phyloP scores from a whole-genome alignment of 2,888 invertebrate species.

The Scrobipalpa costella region DNA sequence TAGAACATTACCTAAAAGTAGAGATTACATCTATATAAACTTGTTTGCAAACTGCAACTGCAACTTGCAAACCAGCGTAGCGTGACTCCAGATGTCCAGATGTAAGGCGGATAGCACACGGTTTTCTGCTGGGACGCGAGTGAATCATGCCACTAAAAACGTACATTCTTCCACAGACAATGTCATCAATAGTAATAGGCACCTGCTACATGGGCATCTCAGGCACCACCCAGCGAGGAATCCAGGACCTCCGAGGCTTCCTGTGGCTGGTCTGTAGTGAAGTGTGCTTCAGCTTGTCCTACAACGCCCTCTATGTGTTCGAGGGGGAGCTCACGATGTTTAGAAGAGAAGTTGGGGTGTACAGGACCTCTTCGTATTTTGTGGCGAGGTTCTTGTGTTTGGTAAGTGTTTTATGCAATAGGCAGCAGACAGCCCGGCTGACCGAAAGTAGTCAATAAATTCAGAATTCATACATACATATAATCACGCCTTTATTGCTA shows the following conservation, averaged over 20 bases:
- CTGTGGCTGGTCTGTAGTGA: conserved; percentile 78
- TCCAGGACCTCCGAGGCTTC: conserved; percentile 71
- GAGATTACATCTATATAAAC: too few species aligned
- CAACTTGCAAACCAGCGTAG: too few species aligned
- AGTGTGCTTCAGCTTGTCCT: conserved; percentile 69
- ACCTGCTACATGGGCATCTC: conserved; percentile 67
- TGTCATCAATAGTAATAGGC: conserved; percentile 67
- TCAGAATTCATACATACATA: too few species aligned
- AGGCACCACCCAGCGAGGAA: conserved; percentile 69
- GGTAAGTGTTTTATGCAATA: conserved; percentile 53
- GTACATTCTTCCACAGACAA: conserved; percentile 46
- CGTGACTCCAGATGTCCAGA: too few species aligned
- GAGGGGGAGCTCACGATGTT: conserved; percentile 66
- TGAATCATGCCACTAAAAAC: too few species aligned
- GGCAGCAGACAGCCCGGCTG: too few species aligned
- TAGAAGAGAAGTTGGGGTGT: conserved; percentile 68
- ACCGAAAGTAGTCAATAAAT: too few species aligned
- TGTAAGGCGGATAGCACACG: too few species aligned
- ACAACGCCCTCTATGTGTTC: conserved; percentile 70
- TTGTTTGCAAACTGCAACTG: too few species aligned
- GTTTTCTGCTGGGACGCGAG: too few species aligned
- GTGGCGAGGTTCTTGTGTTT: conserved; percentile 58
- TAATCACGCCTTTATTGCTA: too few species aligned
- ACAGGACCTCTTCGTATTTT: conserved; percentile 69
- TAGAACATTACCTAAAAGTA: too few species aligned